Evolutionary conservation across 2,113 vertebrate genomes (phyloP), one percentile per base, ranked within the genome.

Genomic region (Picathartes gymnocephalus): DNA sequence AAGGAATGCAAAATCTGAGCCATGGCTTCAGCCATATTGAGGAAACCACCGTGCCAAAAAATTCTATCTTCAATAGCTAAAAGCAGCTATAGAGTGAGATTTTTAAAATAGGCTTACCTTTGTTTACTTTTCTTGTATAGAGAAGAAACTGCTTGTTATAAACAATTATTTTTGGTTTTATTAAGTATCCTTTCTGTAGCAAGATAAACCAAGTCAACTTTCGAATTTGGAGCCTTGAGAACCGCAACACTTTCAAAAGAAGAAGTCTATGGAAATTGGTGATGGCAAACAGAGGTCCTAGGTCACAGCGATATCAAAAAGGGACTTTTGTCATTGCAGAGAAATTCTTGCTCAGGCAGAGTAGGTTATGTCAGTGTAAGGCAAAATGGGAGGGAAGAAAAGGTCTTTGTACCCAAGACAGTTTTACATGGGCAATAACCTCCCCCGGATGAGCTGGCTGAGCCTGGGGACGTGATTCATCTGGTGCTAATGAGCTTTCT

Each of bases 401-500:
- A 94, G 21, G 71, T 80, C 42, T 66, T 61, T 77, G 50, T 86
- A 50, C 20, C 33, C 42, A 56, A 58, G 76, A 51, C 35, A 74
- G 42, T 35, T 94, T 92, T 92, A 66, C 48, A 13, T 20, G 30
- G 71, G 24, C 68, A 74, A 50, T 57, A 92, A 69, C 31, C 56
- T 83, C 33, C 39, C 39, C 8, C 10, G 60, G 50, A 77, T 45
- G 71, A 80, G 42, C 35, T 78, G 33, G 48, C 57, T 73, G 82
- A 85, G 70, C 40, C 5, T 39, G 35, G 35, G 22, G 56, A 82
- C 3, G 8, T 40, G 72, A 88, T 90, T 92, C 57, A 66, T 74
- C 60, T 48, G 47, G 7, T 60, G 44, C 47, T 93, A 95, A 96
- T 68, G 88, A 96, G 86, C 7, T 86, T 95, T 81, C 74, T 92